Evolutionary conservation across 2,888 invertebrate species (phyloP), one percentile per base, ranked within the genome.

Genomic region (Chloromyia formosa): DNA sequence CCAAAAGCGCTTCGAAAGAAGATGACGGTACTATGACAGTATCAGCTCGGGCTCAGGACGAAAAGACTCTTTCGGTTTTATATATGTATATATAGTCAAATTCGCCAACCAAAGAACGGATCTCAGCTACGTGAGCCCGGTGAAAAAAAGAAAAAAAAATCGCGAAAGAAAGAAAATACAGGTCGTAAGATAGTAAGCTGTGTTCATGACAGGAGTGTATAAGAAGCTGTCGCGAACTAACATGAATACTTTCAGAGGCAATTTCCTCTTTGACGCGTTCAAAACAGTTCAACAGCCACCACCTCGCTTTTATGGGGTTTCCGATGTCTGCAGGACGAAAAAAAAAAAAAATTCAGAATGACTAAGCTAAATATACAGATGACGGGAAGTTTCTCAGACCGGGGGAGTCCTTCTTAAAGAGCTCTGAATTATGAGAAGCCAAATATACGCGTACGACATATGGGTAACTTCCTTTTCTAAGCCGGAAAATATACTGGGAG

Each of bases 161-260:
- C 10, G 71, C 56, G 42, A 71, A 71, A 54, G 27, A 54, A 18
- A 69, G 12, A 54, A 23, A 58, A 20, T 58, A 58, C 58, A 18
- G 53, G 56, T n/a, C 66, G 18, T 40, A 58, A 71, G 71, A 71
- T 56, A 71, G 71, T 71, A 22, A 58, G 71, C 71, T 56, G 3
- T 35, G 71, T 71, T 71, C 71, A 71, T 71, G 71, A 71, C 71
- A 71, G 71, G 71, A 71, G 71, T 71, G 58, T 58, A 71, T 71
- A 71, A 71, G 71, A 71, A 56, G 71, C 56, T 71, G 71, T 71
- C 58, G 40, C 40, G 56, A 58, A 71, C 71, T 71, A 53, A 53
- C 42, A 71, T 58, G 71, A 71, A 71, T 71, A 58, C 71, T 56
- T 71, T 71, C 58, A 16, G 42, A 58, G 53, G 58, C 71, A 71